Evolutionary conservation across 30 jellyfish, hydroid and myxozoan species (phyloP), one percentile per base, ranked within the genome.

Genomic region (Haliclystus octoradiatus): DNA sequence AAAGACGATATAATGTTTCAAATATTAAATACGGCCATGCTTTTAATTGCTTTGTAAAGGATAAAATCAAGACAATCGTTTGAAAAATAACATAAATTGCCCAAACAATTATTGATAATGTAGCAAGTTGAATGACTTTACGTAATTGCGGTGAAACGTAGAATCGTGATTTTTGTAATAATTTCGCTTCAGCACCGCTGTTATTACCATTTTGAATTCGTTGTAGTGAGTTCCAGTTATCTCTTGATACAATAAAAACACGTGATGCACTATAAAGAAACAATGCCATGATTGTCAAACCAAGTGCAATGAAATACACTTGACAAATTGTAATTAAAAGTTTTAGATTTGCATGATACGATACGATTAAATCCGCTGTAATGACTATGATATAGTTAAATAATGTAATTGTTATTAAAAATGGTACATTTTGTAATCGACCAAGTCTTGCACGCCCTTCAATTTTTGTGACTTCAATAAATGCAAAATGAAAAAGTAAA

Each of bases 291-390:
- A 82, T 72, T 15, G 63, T 50, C 4, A 71, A 52, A 34, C 88
- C 69, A 63, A 82, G 71, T 1, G 68, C 32, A 7, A 82, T 67
- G 74, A 82, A 82, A 60, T 82, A 82, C 47, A 62, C 83, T 50
- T 82, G 94, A 31, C 94, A 82, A 5, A 82, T 62, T 7, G 70
- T 68, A 13, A 82, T 66, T 52, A 82, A 69, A 31, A 68, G 32
- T 2, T 50, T 30, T 1, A 84, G 50, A 2, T 73, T 28, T 1
- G 88, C 74, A 14, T 47, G 19, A 51, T 82, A 82, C 0, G 83
- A 63, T 0, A 74, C 94, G 0, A 68, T 76, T 52, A 82, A 53
- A 64, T 82, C 94, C 2, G 84, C 84, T 25, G 77, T 29, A 32
- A 50, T 22, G 29, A 84, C 46, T 25, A 82, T 46, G 9, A 74